A percentile compares a stretch with the other conserved stretches of the same genome.
Evolutionary conservation across 2,113 vertebrate species (phyloP).

Genomic region (Mobula hypostoma): DNA sequence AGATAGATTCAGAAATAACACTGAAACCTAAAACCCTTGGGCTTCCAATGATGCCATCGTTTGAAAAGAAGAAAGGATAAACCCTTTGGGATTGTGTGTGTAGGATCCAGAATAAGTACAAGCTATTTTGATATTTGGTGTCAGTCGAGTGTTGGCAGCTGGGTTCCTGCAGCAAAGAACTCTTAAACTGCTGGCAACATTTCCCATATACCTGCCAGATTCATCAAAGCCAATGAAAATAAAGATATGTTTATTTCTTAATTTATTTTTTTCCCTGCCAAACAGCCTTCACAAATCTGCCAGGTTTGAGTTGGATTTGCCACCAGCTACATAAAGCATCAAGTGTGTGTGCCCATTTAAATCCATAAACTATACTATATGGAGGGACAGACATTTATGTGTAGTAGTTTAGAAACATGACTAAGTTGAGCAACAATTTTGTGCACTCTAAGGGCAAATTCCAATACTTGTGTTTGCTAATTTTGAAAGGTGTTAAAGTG

Average conservation of each 20-base stretch:
- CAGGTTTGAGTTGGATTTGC: not conserved
- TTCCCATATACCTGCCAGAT: not conserved
- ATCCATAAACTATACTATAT: too few relatives aligned
- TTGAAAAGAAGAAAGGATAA: not conserved
- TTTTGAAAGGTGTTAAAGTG: too few relatives aligned
- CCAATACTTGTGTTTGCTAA: too few relatives aligned
- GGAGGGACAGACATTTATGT: not conserved
- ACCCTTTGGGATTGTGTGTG: not conserved
- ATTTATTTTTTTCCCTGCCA: not conserved
- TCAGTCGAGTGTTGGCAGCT: not conserved
- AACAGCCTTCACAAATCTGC: not conserved
- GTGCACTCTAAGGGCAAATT: too few relatives aligned
- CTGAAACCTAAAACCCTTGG: not conserved
- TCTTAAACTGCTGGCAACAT: not conserved
- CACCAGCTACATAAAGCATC: not conserved
- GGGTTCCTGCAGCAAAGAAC: not conserved
- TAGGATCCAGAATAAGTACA: not conserved
- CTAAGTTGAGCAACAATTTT: too few relatives aligned
- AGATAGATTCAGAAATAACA: conserved; percentile 6
- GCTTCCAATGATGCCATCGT: not conserved
- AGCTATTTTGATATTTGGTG: conserved; percentile 16
- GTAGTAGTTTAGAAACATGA: too few relatives aligned
- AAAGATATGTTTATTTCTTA: not conserved
- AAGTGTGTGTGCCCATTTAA: not conserved
- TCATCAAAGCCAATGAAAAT: not conserved